A percentile compares a stretch with the other conserved stretches of the same genome.
phyloP scores from a whole-genome alignment of 2,797 vertebrate genomes.

The Sebastes nivosus region DNA sequence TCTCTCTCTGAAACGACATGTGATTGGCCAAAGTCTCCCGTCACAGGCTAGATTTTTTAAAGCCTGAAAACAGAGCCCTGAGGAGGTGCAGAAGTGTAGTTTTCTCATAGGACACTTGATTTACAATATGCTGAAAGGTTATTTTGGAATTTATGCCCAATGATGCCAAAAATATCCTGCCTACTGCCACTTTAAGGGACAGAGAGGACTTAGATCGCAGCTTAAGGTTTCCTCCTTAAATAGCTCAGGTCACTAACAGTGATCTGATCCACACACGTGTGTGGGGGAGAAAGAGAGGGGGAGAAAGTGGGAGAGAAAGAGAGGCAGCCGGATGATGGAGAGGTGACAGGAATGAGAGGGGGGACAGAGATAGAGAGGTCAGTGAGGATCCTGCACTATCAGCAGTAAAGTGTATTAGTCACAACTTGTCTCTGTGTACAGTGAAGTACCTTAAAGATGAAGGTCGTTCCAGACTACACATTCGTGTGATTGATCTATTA shows the following conservation, averaged over 20 bases:
- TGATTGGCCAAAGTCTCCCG: no score
- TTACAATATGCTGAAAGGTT: no score
- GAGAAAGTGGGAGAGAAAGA: background rate
- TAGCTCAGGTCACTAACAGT: constrained; percentile 44
- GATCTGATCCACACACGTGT: constrained; percentile 47
- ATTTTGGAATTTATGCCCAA: no score
- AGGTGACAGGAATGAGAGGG: constrained; percentile 12
- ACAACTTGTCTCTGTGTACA: constrained; percentile 3
- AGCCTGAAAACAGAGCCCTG: no score
- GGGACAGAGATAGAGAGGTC: constrained; percentile 31
- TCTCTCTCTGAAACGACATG: no score
- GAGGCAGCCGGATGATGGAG: background rate
- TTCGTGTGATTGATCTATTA: constrained; percentile 45
- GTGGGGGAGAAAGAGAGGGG: background rate
- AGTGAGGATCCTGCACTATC: constrained; percentile 38
- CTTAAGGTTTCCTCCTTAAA: constrained; percentile 60
- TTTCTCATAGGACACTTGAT: fast-evolving
- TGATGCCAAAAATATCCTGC: no score
- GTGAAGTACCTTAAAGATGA: constrained; percentile 46
- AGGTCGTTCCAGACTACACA: constrained; percentile 39
- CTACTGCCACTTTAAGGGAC: background rate
- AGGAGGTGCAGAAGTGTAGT: no score
- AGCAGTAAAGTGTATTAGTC: constrained; percentile 36
- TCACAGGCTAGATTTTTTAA: no score
- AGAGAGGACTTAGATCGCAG: constrained; percentile 42